phyloP scores from a whole-genome alignment of 2,797 vertebrate species.

The Vipera latastei region DNA sequence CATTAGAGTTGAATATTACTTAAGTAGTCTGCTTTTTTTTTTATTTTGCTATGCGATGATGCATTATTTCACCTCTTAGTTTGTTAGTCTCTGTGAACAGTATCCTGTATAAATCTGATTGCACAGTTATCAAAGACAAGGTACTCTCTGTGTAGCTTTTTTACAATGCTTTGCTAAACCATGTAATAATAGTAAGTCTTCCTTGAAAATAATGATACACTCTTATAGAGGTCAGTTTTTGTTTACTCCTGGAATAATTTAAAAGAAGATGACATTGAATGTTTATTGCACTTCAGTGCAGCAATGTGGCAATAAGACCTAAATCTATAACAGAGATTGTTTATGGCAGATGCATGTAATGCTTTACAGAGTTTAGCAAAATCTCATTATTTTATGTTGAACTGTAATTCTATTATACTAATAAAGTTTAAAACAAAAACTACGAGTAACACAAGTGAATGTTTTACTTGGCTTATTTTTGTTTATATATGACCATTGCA shows the following conservation, averaged over 20 bases:
- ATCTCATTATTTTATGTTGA: constrained; percentile 82
- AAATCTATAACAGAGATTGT: constrained; percentile 77
- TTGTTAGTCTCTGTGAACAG: constrained; percentile 76
- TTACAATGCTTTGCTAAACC: constrained; percentile 82
- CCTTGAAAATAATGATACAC: constrained; percentile 79
- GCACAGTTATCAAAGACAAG: constrained; percentile 83
- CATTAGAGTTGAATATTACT: constrained; percentile 91
- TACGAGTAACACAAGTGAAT: constrained; percentile 72
- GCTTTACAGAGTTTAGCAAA: constrained; percentile 81
- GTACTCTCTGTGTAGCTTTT: constrained; percentile 82
- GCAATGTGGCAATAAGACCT: constrained; percentile 89
- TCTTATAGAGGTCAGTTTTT: constrained; percentile 80
- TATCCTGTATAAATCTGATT: constrained; percentile 82
- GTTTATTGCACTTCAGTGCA: constrained; percentile 86
- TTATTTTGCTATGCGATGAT: constrained; percentile 91
- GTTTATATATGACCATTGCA: constrained; percentile 50
- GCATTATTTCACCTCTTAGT: constrained; percentile 86
- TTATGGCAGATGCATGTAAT: constrained; percentile 79
- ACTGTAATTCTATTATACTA: constrained; percentile 80
- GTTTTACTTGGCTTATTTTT: constrained; percentile 67
- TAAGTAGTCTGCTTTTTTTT: constrained; percentile 86
- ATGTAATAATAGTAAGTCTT: constrained; percentile 81
- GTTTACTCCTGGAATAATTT: constrained; percentile 79
- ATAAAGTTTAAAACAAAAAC: constrained; percentile 74
- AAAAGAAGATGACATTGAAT: constrained; percentile 82